These are phyloP conservation scores for Neosilurus hyrtlii DNA, from an alignment of 2,797 vertebrate genomes.

Conservation along the genomic window DNA sequence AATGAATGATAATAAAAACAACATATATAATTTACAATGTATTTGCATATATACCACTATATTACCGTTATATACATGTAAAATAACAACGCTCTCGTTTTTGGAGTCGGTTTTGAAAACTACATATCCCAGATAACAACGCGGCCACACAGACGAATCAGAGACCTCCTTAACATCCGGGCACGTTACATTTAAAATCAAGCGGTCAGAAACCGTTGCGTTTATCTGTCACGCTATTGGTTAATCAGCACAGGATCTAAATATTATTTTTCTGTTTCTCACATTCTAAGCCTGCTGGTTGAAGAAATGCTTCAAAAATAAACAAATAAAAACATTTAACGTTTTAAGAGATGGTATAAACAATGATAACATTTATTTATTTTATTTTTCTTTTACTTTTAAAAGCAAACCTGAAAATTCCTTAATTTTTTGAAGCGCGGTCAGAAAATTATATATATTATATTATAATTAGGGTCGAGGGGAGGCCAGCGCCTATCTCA, in stretches of 20 bases:
- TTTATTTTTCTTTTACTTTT: too few relatives aligned
- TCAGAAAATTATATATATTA: too few relatives aligned
- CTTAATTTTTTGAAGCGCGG: too few relatives aligned
- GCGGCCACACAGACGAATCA: neutral
- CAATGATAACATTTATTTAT: neutral
- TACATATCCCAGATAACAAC: neutral
- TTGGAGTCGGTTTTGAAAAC: neutral
- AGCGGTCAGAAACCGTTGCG: too few relatives aligned
- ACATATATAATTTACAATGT: too few relatives aligned
- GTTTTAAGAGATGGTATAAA: neutral
- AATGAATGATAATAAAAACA: too few relatives aligned
- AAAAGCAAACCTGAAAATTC: too few relatives aligned
- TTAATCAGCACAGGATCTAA: neutral
- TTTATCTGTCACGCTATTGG: too few relatives aligned
- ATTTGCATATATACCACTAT: too few relatives aligned
- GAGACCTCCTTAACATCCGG: neutral
- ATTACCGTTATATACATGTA: too few relatives aligned
- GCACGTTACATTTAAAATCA: neutral
- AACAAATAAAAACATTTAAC: neutral
- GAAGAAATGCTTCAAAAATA: neutral
- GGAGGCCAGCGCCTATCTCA: too few relatives aligned
- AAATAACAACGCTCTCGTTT: neutral
- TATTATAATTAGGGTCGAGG: too few relatives aligned
- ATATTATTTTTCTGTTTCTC: neutral
- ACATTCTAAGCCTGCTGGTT: neutral